These are phyloP conservation scores for Heliocidaris erythrogramma DNA, from an alignment of 35 echinoderm and acorn worm species.

Conservation along the genomic window DNA sequence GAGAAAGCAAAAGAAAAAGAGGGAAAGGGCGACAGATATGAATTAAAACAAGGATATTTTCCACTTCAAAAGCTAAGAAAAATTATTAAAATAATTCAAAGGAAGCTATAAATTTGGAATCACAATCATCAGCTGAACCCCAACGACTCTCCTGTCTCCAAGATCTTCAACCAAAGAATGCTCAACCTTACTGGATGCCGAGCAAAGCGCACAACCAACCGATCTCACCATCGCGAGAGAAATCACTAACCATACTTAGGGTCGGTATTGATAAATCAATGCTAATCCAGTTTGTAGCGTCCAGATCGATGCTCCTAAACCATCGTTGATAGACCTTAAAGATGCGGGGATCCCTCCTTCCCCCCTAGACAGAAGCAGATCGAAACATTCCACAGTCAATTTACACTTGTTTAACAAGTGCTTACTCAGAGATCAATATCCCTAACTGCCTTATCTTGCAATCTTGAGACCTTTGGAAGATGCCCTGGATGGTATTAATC, in stretches of 20 bases:
- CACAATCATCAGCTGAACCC: background rate
- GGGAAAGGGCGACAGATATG: too few species aligned
- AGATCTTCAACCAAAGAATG: background rate
- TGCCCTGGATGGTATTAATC: too few species aligned
- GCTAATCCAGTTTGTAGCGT: background rate
- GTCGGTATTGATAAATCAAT: conserved; percentile 5
- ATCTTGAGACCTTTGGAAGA: background rate
- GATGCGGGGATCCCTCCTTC: background rate
- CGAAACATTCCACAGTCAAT: conserved; percentile 9
- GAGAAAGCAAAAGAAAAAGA: too few species aligned
- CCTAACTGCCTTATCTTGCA: background rate
- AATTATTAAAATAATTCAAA: too few species aligned
- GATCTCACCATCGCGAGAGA: background rate
- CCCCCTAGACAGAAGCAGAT: background rate
- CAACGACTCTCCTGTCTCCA: background rate
- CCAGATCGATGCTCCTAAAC: background rate
- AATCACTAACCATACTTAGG: background rate
- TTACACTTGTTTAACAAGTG: conserved; percentile 10
- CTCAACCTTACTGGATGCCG: background rate
- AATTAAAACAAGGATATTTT: too few species aligned
- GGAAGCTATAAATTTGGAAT: background rate
- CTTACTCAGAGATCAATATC: background rate
- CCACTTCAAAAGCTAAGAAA: too few species aligned
- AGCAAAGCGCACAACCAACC: background rate
- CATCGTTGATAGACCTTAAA: background rate